Base-by-base conservation (phyloP, 2,888 invertebrate genomes). In the Tetragonisca angustula region DNA sequence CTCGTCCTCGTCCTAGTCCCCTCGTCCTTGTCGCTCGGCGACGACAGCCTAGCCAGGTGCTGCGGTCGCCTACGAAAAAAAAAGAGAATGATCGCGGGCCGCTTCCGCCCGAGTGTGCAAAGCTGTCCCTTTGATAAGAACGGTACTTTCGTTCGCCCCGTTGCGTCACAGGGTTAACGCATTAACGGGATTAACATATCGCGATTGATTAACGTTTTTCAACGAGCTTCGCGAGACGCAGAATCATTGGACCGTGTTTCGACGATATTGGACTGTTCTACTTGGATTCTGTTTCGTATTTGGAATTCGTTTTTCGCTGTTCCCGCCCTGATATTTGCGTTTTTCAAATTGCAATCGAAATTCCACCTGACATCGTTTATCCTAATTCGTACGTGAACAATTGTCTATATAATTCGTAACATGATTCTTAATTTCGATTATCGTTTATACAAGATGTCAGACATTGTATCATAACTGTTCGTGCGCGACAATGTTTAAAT, bases 81-180 rank as follows among this genome's bases (percentile, higher is more conserved):
- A 76, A 79, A 79, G 83, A 81, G 85, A 84, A 81, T 59, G 87
- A 79, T 84, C 84, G 17, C 64, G 56, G 56, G 9, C 43, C 43
- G 59, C 56, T 75, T 36, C 71, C 76, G 59, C 49, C 75, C 64
- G 62, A 76, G 68, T 78, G 73, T 75, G 75, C 72, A 80, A 70
- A 87, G 76, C 71, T 79, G 62, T 73, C 9, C 9, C 73, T 75
- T 65, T 75, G 87, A 88, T 87, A 83, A 81, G 76, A 76, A 84
- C 72, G 50, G 27, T 24, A 52, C 54, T 73, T 73, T 78, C 56
- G 24, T 50, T 32, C 67, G 24, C 17, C n/a, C 32, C 62, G n/a
- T 21, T 21, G 27, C 49, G 9, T 13, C 61, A 24, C 27, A 13
- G n/a, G 19, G 21, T 24, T 49, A 61, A 61, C 61, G 15, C 61